Conservation (phyloP, 2,888 invertebrate genomes). For the Tiphia femorata region DNA sequence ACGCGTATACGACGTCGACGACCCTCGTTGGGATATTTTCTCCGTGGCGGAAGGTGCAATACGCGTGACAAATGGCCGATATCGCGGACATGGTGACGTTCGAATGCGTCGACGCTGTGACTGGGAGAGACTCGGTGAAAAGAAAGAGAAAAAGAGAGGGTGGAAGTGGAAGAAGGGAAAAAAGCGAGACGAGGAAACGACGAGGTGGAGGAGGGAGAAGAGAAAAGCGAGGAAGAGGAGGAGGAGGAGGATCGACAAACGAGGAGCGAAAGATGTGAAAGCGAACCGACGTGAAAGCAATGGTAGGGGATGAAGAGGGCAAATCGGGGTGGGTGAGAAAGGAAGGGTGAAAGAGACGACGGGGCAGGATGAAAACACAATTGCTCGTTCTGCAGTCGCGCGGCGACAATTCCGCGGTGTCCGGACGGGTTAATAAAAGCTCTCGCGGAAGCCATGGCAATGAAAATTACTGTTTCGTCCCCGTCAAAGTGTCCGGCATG, state of each 20-base stretch:
- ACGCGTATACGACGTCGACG: no score
- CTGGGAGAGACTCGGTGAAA: neutral
- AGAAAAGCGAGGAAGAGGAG: neutral
- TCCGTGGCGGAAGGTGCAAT: slow-evolving; percentile 4
- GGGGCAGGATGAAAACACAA: slow-evolving; percentile 9
- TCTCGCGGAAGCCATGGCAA: slow-evolving; percentile 25
- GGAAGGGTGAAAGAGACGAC: neutral
- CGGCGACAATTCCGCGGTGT: slow-evolving; percentile 23
- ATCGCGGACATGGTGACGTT: slow-evolving; percentile 10
- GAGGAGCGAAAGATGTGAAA: neutral
- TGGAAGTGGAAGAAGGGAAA: neutral
- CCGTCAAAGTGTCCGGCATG: slow-evolving; percentile 28
- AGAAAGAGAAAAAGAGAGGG: neutral
- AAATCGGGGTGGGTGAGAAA: neutral
- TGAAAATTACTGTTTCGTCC: slow-evolving; percentile 37
- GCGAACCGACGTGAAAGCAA: neutral
- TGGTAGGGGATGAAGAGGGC: neutral
- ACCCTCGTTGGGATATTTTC: no score
- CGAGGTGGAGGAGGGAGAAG: neutral
- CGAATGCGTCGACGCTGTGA: neutral
- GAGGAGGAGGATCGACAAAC: neutral
- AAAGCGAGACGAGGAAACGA: neutral
- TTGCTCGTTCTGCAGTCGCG: slow-evolving; percentile 6
- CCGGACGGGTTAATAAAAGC: slow-evolving; percentile 43
- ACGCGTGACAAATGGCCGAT: slow-evolving; percentile 19